Percentiles rank a stretch among this genome's conserved stretches.
These are phyloP conservation scores for Microchrysa polita DNA, from an alignment of 2,888 invertebrate species.

Conservation along the genomic window DNA sequence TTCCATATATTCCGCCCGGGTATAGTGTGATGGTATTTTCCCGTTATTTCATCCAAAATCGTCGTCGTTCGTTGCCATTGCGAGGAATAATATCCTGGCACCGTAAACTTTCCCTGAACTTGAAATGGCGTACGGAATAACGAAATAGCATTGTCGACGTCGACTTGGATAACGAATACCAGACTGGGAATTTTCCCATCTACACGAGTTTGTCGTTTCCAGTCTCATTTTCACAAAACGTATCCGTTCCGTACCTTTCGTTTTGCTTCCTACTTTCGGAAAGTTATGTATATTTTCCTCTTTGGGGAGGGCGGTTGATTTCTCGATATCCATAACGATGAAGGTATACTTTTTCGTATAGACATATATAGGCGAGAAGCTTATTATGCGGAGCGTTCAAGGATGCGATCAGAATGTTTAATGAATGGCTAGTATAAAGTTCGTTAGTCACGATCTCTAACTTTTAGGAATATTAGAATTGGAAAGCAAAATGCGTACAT, in stretches of 20 bases:
- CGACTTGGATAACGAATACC: conserved; percentile 32
- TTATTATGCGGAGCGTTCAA: conserved; percentile 34
- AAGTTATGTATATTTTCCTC: conserved; percentile 40
- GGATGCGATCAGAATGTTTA: conserved; percentile 46
- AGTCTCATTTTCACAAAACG: conserved; percentile 24
- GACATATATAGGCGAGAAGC: neutral
- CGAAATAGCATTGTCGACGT: conserved; percentile 27
- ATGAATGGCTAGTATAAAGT: conserved; percentile 45
- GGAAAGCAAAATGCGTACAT: conserved; percentile 39
- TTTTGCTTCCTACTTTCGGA: neutral
- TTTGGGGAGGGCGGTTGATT: conserved; percentile 34
- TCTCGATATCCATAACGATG: conserved; percentile 38
- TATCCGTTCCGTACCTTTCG: conserved; percentile 3
- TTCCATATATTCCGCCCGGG: conserved; percentile 16
- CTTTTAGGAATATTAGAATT: conserved; percentile 20
- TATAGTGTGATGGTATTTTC: conserved; percentile 34
- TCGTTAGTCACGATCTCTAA: conserved; percentile 44
- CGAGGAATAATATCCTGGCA: conserved; percentile 31
- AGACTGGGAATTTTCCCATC: conserved; percentile 35
- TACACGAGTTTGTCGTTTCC: conserved; percentile 28
- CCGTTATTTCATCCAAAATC: conserved; percentile 36
- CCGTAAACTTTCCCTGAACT: conserved; percentile 39
- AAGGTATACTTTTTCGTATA: conserved; percentile 37
- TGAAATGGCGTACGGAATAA: conserved; percentile 30
- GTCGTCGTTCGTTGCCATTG: conserved; percentile 23